Evolutionary conservation across 1,140 invertebrate genomes (phyloP), one percentile per base, ranked within the genome.

Genomic region (Rhagoletis pomonella): DNA sequence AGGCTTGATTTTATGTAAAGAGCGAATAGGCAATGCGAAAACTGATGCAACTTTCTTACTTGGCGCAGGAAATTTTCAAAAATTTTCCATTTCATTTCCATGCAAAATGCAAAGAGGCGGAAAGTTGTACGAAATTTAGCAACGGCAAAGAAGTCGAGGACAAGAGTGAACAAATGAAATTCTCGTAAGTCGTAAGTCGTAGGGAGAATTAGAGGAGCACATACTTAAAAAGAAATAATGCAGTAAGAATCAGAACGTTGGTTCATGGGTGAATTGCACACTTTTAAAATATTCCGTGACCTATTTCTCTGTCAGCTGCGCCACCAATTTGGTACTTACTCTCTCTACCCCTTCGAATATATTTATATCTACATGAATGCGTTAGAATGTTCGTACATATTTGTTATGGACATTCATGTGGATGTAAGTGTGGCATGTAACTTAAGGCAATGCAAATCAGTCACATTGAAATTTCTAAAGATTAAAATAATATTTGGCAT

Each of bases 231-330:
- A 29, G n/a, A 10, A 81, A 81, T 81, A 81, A 19, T 81, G 44
- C 44, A 55, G 73, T 81, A 81, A 47, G 44, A 81, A 73, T 73
- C 67, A 47, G 44, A 73, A 73, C 17, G 42, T 73, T 47, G 67
- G 12, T 17, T 73, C 42, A 73, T 67, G 29, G 6, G 29, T 19
- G 9, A 19, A n/a, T 42, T 73, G 44, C 10, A 73, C 2, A 73
- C 44, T 81, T 55, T 81, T 81, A 55, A 81, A 81, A n/a, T 55
- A 55, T 55, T 81, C 50, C 73, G 73, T 81, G 73, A 81, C 73
- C 73, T 55, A 81, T 81, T 81, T 81, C 42, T 10, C 4, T 62
- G 12, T 50, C 67, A 62, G 14, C 42, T 81, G 39, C 19, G 4
- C 47, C n/a, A 55, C 42, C 14, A 73, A 1, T 9, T 50, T 77